These are phyloP conservation scores for Saccostrea glomerata DNA, from an alignment of 1,140 invertebrate genomes.

Conservation along the genomic window DNA sequence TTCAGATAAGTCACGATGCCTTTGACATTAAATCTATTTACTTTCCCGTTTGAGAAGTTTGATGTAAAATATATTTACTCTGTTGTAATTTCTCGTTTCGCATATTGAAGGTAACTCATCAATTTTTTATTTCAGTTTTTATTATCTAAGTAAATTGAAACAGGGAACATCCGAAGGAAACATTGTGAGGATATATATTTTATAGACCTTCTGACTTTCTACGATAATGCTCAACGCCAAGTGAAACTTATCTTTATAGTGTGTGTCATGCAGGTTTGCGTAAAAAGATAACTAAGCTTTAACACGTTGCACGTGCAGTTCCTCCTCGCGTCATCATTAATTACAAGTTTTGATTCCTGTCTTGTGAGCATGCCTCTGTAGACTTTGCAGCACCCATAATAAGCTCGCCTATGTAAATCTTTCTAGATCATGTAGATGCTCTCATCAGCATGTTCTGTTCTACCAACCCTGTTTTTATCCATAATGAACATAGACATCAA, in stretches of 20 bases:
- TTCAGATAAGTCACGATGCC: too few species aligned
- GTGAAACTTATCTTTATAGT: neutral
- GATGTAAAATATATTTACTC: too few species aligned
- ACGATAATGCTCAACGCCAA: neutral
- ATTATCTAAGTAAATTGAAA: too few species aligned
- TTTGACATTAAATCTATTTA: too few species aligned
- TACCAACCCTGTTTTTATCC: neutral
- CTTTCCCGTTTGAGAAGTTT: too few species aligned
- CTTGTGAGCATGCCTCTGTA: neutral
- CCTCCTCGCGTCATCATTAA: slow-evolving; percentile 5
- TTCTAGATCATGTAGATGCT: neutral
- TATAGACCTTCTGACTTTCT: neutral
- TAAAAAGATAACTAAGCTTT: neutral
- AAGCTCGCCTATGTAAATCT: neutral
- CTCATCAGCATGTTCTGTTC: neutral
- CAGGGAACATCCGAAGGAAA: neutral
- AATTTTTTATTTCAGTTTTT: too few species aligned
- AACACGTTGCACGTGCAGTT: slow-evolving; percentile 1
- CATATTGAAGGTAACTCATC: too few species aligned
- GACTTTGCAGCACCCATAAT: neutral
- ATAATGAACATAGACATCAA: slow-evolving; percentile 25
- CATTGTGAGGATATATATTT: neutral
- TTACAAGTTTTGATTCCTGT: neutral
- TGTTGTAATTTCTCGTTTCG: too few species aligned
- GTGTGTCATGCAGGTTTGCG: neutral